phyloP scores from a whole-genome alignment of 92 coral and sea anemone genomes.

The Ricordea florida region DNA sequence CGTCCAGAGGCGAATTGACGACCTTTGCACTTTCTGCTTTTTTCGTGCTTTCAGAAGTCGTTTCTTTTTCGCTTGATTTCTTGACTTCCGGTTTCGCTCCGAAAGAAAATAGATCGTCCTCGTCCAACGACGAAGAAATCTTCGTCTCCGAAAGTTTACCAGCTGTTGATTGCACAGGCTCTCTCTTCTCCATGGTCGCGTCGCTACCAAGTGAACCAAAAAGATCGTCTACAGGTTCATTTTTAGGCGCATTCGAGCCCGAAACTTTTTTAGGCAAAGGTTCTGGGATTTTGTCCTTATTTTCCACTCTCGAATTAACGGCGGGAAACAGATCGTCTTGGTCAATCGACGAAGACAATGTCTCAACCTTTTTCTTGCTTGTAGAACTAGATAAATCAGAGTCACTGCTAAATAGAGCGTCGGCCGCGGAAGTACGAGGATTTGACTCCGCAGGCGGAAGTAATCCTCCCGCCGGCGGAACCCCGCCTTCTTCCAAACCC shows the following conservation, averaged over 20 bases:
- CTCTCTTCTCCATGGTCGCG: not conserved
- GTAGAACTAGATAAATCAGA: conserved; percentile 45
- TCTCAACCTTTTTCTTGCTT: not conserved
- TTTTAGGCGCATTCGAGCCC: not conserved
- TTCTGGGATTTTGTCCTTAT: not conserved
- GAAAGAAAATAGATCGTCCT: conserved; percentile 45
- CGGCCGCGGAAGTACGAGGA: conserved; percentile 22
- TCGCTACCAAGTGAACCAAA: not conserved
- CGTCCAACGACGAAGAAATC: conserved; percentile 23
- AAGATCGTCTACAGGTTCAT: not conserved
- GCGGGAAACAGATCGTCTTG: conserved; percentile 49
- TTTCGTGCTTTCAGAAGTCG: not conserved
- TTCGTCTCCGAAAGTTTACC: not conserved
- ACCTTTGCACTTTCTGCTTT: conserved; percentile 20
- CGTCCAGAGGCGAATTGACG: conserved; percentile 19
- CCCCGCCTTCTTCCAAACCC: not conserved
- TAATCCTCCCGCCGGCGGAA: conserved; percentile 2
- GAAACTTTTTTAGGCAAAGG: not conserved
- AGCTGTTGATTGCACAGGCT: not conserved
- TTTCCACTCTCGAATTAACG: not conserved
- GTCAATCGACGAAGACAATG: not conserved
- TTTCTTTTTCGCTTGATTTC: not conserved
- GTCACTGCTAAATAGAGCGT: conserved; percentile 11
- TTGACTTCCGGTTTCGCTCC: conserved; percentile 4
- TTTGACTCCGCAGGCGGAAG: conserved; percentile 30